Evolutionary conservation across 2,888 invertebrate genomes (phyloP).

Genomic region (Nymphalis polychloros): DNA sequence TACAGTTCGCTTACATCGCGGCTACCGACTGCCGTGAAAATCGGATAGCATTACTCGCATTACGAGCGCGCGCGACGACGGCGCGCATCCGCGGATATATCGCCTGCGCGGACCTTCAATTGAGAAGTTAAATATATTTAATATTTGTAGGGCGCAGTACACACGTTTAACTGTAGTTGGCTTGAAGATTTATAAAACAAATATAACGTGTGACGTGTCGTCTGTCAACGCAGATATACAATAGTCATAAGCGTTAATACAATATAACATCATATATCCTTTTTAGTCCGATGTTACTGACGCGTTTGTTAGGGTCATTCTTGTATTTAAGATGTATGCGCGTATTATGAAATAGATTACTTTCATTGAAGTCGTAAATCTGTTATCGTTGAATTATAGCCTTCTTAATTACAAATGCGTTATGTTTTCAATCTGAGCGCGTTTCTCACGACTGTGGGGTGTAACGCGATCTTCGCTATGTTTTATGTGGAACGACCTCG

Average conservation of each 20-base stretch:
- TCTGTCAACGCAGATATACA: too few species aligned
- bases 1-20: neutral
- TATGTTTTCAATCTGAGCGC: neutral
- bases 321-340: neutral
- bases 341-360: too few species aligned
- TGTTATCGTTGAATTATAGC: neutral
- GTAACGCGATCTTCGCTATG: constrained; percentile 28
- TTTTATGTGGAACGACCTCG: constrained; percentile 16
- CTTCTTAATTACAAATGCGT: neutral
- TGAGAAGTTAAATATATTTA: constrained; percentile 20
- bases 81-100: neutral
- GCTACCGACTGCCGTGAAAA: constrained; percentile 1
- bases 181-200: too few species aligned
- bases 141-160: constrained; percentile 5
- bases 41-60: neutral
- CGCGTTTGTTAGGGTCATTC: neutral
- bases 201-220: too few species aligned
- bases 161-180: neutral
- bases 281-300: too few species aligned
- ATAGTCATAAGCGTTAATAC: too few species aligned
- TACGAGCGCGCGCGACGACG: neutral
- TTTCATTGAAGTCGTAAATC: too few species aligned
- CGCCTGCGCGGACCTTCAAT: constrained; percentile 8
- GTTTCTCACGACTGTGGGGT: constrained; percentile 31
- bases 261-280: too few species aligned